Evolutionary conservation across 2,113 vertebrate genomes (phyloP).

Genomic region (Canis aureus): DNA sequence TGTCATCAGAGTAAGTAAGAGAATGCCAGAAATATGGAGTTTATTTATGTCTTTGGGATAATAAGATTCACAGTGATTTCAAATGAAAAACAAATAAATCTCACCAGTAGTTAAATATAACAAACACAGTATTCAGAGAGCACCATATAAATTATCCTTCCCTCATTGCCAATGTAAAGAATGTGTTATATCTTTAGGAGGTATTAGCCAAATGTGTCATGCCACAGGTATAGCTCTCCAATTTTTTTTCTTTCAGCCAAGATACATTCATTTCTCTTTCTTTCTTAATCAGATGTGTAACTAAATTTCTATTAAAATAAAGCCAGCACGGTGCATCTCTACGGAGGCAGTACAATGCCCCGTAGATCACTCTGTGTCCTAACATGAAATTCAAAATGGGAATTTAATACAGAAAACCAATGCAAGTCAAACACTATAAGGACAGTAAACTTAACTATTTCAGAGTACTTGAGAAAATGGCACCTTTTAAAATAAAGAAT

Average conservation of each 20-base stretch:
- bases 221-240: neutral
- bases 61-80: neutral
- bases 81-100: neutral
- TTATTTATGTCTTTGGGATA: neutral
- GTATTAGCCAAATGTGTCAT: neutral
- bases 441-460: neutral
- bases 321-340: neutral
- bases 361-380: neutral
- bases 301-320: neutral
- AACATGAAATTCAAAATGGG: neutral
- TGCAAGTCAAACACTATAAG: neutral
- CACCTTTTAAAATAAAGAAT: neutral
- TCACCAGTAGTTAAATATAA: neutral
- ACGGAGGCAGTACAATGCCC: neutral
- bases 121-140: neutral
- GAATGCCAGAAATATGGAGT: neutral
- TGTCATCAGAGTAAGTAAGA: neutral
- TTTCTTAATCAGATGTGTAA: neutral
- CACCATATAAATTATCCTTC: neutral
- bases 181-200: neutral
- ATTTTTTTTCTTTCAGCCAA: neutral
- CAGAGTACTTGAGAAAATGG: neutral
- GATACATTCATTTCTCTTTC: slow-evolving; percentile 1
- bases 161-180: neutral
- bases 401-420: neutral